phyloP scores from a whole-genome alignment of 2,888 invertebrate species.

The Drosophila merina region DNA sequence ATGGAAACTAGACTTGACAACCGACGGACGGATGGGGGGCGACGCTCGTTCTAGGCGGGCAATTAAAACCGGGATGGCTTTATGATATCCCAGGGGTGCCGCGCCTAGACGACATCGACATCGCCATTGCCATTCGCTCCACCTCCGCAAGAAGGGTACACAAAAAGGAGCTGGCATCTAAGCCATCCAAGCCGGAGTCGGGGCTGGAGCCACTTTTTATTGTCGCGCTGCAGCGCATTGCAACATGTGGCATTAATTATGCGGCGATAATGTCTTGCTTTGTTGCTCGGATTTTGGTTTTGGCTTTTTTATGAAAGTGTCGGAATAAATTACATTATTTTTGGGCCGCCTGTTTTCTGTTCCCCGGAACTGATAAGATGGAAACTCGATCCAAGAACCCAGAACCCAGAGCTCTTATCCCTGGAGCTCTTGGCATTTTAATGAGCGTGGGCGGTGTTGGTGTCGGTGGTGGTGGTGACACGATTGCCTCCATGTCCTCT shows the following conservation, averaged over 20 bases:
- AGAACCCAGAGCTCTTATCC: constrained; percentile 23
- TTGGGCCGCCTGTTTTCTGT: constrained; percentile 49
- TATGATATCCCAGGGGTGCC: constrained; percentile 64
- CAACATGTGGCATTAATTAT: constrained; percentile 80
- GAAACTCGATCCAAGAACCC: constrained; percentile 1
- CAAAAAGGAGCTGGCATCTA: constrained; percentile 27
- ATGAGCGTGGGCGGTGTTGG: constrained; percentile 45
- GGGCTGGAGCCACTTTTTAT: constrained; percentile 50
- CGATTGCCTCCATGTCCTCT: constrained; percentile 27
- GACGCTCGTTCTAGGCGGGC: constrained; percentile 55
- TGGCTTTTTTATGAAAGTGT: constrained; percentile 74
- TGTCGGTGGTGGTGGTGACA: constrained; percentile 15
- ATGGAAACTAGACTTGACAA: constrained; percentile 57
- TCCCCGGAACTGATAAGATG: constrained; percentile 50
- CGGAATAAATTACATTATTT: constrained; percentile 78
- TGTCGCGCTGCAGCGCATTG: constrained; percentile 58
- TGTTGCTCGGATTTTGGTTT: constrained; percentile 62
- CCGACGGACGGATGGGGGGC: constrained; percentile 16
- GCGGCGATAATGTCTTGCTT: constrained; percentile 77
- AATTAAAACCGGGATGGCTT: constrained; percentile 75
- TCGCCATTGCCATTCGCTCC: constrained; percentile 25
- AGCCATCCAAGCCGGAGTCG: neutral
- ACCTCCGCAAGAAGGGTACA: constrained; percentile 10
- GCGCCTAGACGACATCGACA: constrained; percentile 29
- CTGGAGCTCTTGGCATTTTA: constrained; percentile 55